Conservation (phyloP, 2,797 vertebrate genomes). For the Cirrhinus mrigala region DNA sequence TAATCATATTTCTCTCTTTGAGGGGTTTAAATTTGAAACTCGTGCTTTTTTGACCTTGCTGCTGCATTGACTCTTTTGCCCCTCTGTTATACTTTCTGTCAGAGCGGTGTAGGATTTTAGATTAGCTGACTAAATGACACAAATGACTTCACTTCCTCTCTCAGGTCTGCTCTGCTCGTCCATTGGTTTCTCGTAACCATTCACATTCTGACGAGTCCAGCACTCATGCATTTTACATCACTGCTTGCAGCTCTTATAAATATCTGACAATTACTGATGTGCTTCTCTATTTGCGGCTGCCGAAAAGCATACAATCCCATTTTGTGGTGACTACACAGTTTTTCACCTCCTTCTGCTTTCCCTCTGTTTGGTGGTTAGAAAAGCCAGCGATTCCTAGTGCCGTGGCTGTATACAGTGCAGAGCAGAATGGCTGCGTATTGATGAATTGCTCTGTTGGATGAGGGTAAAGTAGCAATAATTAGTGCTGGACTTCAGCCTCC, state of each 20-base stretch:
- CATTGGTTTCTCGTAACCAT: conserved; percentile 12
- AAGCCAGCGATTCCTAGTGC: conserved; percentile 44
- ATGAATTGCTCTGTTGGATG: conserved; percentile 61
- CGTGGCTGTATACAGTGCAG: conserved; percentile 31
- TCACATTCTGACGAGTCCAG: conserved; percentile 34
- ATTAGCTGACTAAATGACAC: conserved; percentile 55
- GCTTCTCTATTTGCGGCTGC: conserved; percentile 36
- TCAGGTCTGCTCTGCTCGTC: conserved; percentile 14
- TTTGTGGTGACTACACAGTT: conserved; percentile 58
- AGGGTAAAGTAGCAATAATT: conserved; percentile 65
- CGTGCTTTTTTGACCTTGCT: conserved; percentile 69
- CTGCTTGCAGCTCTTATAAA: conserved; percentile 53
- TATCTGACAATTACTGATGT: conserved; percentile 59
- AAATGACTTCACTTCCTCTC: conserved; percentile 38
- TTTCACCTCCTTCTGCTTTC: conserved; percentile 19
- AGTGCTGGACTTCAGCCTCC: conserved; percentile 57
- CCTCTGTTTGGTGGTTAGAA: conserved; percentile 39
- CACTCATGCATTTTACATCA: conserved; percentile 58
- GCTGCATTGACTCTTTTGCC: conserved; percentile 40
- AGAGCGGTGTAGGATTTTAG: conserved; percentile 45
- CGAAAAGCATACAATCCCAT: conserved; percentile 44
- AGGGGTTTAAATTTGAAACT: conserved; percentile 54
- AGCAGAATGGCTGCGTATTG: conserved; percentile 52
- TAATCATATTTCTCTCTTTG: conserved; percentile 61
- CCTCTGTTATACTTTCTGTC: conserved; percentile 45